A percentile compares a stretch with the other conserved stretches of the same genome.
phyloP scores from a whole-genome alignment of 1,140 invertebrate species.

The Plectrocnemia conspersa region DNA sequence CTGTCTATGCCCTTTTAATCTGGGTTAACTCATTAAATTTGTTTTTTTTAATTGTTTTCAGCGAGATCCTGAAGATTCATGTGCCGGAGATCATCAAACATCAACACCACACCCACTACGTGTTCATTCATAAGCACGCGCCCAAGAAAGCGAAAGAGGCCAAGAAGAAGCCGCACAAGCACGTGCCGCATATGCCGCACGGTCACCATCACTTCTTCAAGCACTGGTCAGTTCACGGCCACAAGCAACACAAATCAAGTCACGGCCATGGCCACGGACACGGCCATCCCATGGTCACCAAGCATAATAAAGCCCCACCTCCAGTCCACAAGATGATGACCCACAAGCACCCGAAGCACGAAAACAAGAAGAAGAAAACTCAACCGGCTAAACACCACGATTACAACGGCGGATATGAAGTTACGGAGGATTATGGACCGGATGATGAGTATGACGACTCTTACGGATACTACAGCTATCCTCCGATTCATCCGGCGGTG shows the following conservation, averaged over 20 bases:
- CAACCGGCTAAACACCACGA: slow-evolving; percentile 10
- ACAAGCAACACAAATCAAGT: slow-evolving; percentile 21
- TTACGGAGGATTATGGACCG: slow-evolving; percentile 45
- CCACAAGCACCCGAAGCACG: slow-evolving; percentile 3
- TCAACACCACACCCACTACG: slow-evolving; percentile 54
- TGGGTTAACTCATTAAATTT: too few relatives aligned
- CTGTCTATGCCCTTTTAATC: too few relatives aligned
- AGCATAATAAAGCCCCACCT: slow-evolving; percentile 34
- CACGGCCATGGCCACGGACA: slow-evolving; percentile 4
- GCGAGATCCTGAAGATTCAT: slow-evolving; percentile 53
- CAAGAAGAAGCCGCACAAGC: slow-evolving; percentile 46
- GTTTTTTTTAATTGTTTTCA: slow-evolving; percentile 39
- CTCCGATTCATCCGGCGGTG: slow-evolving; percentile 16
- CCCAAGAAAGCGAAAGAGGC: slow-evolving; percentile 45
- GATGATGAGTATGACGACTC: slow-evolving; percentile 31
- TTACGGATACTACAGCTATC: slow-evolving; percentile 22
- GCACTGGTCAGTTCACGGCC: slow-evolving; percentile 34
- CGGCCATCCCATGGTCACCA: slow-evolving; percentile 28
- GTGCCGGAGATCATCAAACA: slow-evolving; percentile 56
- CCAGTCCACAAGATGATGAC: slow-evolving; percentile 35
- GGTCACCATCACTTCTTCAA: slow-evolving; percentile 40
- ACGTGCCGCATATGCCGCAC: slow-evolving; percentile 39
- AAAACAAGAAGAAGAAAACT: background rate
- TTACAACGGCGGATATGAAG: slow-evolving; percentile 38
- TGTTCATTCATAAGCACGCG: slow-evolving; percentile 51